These are phyloP conservation scores for Steinernema khuongi DNA, from an alignment of 1,140 invertebrate species.

Conservation along the genomic window DNA sequence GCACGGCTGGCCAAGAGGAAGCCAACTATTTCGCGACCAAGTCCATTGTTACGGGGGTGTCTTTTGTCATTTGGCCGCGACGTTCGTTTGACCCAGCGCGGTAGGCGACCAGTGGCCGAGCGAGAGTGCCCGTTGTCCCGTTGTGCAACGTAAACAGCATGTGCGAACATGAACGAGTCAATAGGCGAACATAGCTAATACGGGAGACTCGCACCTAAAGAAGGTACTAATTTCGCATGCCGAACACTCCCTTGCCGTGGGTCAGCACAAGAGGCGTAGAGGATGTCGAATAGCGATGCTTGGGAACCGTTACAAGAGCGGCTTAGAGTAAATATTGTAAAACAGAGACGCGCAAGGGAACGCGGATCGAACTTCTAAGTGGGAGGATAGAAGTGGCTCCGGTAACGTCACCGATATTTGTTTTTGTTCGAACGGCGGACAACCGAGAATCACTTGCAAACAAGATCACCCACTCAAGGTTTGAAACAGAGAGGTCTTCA, in stretches of 20 bases:
- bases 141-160: conserved; percentile 15
- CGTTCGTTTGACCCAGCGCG: conserved; percentile 4
- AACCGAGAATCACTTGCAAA: conserved; percentile 15
- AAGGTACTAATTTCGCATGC: too few species aligned
- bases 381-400: not conserved
- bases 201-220: too few species aligned
- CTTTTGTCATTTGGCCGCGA: not conserved
- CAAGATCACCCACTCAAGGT: not conserved
- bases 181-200: not conserved
- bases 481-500: not conserved
- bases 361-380: not conserved
- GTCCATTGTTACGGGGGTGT: not conserved
- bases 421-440: not conserved
- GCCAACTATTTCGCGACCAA: not conserved
- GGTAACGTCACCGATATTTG: conserved; percentile 9
- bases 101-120: conserved; percentile 1
- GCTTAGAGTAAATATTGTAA: conserved; percentile 11
- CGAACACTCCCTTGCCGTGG: too few species aligned
- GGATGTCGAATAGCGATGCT: too few species aligned
- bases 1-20: not conserved
- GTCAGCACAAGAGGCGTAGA: too few species aligned
- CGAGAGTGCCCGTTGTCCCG: too few species aligned
- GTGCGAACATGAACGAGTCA: conserved; percentile 13
- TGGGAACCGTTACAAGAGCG: not conserved
- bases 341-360: not conserved